Conservation (phyloP, 92 coral and sea anemone genomes). For the Paragorgia papillata region DNA sequence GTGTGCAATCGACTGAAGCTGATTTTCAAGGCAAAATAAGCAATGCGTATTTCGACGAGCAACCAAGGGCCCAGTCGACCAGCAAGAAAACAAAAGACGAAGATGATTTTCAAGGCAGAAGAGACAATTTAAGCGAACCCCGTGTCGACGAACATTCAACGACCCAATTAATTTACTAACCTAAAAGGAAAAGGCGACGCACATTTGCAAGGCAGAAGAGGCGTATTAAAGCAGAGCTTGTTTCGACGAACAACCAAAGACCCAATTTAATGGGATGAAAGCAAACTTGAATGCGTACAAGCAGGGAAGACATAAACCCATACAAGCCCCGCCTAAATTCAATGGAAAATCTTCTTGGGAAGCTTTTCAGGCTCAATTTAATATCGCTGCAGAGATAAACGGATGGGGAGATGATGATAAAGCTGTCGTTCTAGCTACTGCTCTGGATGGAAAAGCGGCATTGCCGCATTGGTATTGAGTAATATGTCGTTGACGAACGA, state of each 20-base stretch:
- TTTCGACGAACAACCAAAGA: slow-evolving; percentile 3
- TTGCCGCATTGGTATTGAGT: slow-evolving; percentile 15
- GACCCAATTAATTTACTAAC: no score
- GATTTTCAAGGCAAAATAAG: slow-evolving; percentile 22
- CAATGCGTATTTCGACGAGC: neutral
- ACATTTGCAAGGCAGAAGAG: slow-evolving; percentile 1
- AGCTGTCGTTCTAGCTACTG: slow-evolving; percentile 23
- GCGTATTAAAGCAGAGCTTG: neutral
- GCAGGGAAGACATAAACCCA: neutral
- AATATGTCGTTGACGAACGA: neutral
- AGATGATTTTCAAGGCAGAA: no score
- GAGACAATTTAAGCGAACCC: no score
- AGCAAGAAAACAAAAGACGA: no score
- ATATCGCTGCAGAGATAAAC: no score
- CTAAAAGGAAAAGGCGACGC: neutral
- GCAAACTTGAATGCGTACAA: neutral
- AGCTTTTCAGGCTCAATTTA: slow-evolving; percentile 17
- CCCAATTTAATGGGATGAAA: neutral
- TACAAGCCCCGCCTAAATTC: slow-evolving; percentile 36
- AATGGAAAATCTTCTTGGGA: slow-evolving; percentile 21
- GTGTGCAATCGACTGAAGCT: slow-evolving; percentile 2
- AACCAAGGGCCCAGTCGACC: no score
- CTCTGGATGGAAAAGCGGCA: slow-evolving; percentile 16
- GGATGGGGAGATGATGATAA: slow-evolving; percentile 24
- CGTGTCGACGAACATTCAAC: no score